phyloP scores from a whole-genome alignment of 2,888 invertebrate genomes.

The Idaea biselata region DNA sequence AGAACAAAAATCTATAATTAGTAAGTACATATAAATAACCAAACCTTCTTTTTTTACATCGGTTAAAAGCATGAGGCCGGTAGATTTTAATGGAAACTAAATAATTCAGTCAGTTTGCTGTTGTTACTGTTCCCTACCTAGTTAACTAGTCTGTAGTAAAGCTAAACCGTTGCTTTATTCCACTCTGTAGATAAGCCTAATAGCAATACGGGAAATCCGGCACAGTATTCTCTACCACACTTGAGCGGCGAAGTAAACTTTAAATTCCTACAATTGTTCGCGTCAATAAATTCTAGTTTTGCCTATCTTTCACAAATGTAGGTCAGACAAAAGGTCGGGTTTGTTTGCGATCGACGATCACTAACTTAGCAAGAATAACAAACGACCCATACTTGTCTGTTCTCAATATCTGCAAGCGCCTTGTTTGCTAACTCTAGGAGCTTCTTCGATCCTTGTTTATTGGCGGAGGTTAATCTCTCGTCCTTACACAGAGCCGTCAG shows the following conservation, averaged over 20 bases:
- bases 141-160: slow-evolving; percentile 10
- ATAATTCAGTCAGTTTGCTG: slow-evolving; percentile 11
- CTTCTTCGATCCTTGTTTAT: slow-evolving; percentile 59
- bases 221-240: slow-evolving; percentile 11
- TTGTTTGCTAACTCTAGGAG: slow-evolving; percentile 60
- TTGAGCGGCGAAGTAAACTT: slow-evolving; percentile 18
- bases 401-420: slow-evolving; percentile 63
- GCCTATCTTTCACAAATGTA: slow-evolving; percentile 4
- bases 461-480: slow-evolving; percentile 65
- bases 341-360: slow-evolving; percentile 9
- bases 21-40: slow-evolving; percentile 29
- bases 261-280: slow-evolving; percentile 19
- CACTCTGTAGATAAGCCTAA: slow-evolving; percentile 23
- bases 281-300: slow-evolving; percentile 32
- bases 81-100: slow-evolving; percentile 21
- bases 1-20: too few relatives aligned
- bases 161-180: slow-evolving; percentile 16
- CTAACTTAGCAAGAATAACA: slow-evolving; percentile 2
- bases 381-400: slow-evolving; percentile 56
- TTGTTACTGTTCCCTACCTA: slow-evolving; percentile 8
- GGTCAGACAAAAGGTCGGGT: slow-evolving; percentile 3
- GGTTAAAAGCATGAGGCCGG: slow-evolving; percentile 25
- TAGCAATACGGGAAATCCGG: slow-evolving; percentile 26
- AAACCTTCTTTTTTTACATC: slow-evolving; percentile 20
- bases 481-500: slow-evolving; percentile 64